Evolutionary conservation across 2,888 invertebrate species (phyloP), one percentile per base, ranked within the genome.

Genomic region (Aporophyla nigra): DNA sequence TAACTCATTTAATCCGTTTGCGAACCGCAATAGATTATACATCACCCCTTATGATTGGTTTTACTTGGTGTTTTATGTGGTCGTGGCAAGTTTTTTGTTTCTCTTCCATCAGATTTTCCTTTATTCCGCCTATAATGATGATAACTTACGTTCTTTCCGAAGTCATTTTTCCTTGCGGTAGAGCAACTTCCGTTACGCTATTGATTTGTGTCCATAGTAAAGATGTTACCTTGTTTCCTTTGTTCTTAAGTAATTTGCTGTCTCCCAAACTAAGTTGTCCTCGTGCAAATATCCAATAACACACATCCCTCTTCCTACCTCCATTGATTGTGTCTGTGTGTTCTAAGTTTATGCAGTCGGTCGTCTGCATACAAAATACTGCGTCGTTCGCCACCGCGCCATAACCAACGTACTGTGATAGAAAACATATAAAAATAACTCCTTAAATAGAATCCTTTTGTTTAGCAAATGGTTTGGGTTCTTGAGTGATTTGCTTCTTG

Each of bases 281-380:
- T 68, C 24, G 46, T 73, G 58, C 58, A 69, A 72, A 69, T 78
- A 69, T 80, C 49, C 56, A 65, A 58, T 81, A 72, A 58, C 53
- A 33, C 56, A 79, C 46, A 71, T 62, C 62, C 67, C 51, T 70
- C 62, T 82, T 83, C 78, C 71, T 71, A 74, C 74, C 61, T 40
- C 43, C 51, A 70, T 83, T 77, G 82, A 78, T 79, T 79, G 68
- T 82, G 78, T 66, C 66, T 82, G 84, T 82, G 86, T 84, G 79
- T 76, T 83, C 72, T 85, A 83, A 90, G 90, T 90, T 91, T 92
- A 91, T 92, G 90, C 90, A 90, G 86, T 83, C 85, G 77, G 79
- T 88, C 84, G 89, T 90, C 90, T 92, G 92, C 91, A 92, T 92
- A 91, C 89, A 90, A 88, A 91, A 89, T 86, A 85, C 86, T 78